A percentile compares a stretch with the other conserved stretches of the same genome.
These are phyloP conservation scores for Brotula barbata DNA, from an alignment of 2,797 vertebrate species.

Conservation along the genomic window DNA sequence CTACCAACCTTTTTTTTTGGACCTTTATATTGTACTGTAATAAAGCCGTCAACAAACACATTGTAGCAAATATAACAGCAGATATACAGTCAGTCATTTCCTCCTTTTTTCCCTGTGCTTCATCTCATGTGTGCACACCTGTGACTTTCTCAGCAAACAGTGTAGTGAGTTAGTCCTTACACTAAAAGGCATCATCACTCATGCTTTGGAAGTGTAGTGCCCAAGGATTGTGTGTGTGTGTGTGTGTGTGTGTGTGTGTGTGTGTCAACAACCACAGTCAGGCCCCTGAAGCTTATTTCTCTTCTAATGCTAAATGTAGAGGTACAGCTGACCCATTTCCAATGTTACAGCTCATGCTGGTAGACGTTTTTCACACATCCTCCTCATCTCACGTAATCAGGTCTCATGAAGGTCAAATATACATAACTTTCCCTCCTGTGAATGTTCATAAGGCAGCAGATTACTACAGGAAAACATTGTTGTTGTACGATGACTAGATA, in stretches of 20 bases:
- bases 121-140: constrained; percentile 1
- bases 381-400: too few species aligned
- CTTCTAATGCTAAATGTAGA: too few species aligned
- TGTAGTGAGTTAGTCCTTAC: background rate
- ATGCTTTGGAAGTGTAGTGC: constrained; percentile 27
- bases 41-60: too few species aligned
- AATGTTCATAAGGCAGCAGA: too few species aligned
- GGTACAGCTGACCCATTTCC: background rate
- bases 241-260: constrained; percentile 3
- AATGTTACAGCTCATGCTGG: too few species aligned
- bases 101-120: background rate
- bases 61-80: too few species aligned
- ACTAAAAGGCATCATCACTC: constrained; percentile 32
- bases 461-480: too few species aligned
- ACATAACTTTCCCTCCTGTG: too few species aligned
- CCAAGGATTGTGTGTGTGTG: constrained; percentile 5
- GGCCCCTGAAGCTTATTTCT: background rate
- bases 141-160: constrained; percentile 8
- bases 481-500: too few species aligned
- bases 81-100: background rate
- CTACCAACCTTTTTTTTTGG: background rate
- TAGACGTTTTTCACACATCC: too few species aligned
- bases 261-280: background rate
- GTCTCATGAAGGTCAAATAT: too few species aligned
- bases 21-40: background rate